A percentile compares a stretch with the other conserved stretches of the same genome.
These are phyloP conservation scores for Stichodactyla mertensii DNA, from an alignment of 64 coral and sea anemone species.

Conservation along the genomic window DNA sequence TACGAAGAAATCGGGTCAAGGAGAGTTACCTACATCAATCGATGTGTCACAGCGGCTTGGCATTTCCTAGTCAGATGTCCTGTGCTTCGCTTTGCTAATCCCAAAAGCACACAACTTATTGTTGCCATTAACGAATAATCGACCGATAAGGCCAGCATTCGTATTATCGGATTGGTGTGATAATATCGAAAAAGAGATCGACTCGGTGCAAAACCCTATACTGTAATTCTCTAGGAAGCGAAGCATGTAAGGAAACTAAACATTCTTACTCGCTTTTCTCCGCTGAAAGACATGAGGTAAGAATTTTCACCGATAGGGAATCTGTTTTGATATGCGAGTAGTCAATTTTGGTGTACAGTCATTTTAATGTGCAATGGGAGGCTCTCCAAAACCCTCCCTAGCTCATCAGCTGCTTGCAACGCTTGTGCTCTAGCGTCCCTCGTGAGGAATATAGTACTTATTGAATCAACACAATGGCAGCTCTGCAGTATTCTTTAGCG, in stretches of 20 bases:
- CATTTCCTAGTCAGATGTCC: neutral
- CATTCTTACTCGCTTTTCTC: neutral
- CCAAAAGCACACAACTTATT: neutral
- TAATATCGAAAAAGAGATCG: neutral
- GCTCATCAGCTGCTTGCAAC: too few relatives aligned
- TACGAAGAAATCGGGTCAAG: constrained; percentile 7
- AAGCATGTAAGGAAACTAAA: neutral
- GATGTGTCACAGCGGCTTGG: neutral
- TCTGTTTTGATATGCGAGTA: too few relatives aligned
- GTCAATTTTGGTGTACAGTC: too few relatives aligned
- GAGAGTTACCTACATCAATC: neutral
- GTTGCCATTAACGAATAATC: constrained; percentile 7
- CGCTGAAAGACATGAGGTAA: neutral
- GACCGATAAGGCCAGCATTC: neutral
- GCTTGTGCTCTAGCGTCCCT: too few relatives aligned
- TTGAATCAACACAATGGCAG: too few relatives aligned
- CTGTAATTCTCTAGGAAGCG: neutral
- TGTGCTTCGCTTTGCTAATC: neutral
- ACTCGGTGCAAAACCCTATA: neutral
- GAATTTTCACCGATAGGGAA: neutral
- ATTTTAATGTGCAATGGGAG: too few relatives aligned
- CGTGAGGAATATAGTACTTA: too few relatives aligned
- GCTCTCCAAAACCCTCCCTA: too few relatives aligned
- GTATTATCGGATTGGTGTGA: neutral
- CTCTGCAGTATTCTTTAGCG: neutral